phyloP scores from a whole-genome alignment of 2,888 invertebrate genomes.

The Tachina lurida region DNA sequence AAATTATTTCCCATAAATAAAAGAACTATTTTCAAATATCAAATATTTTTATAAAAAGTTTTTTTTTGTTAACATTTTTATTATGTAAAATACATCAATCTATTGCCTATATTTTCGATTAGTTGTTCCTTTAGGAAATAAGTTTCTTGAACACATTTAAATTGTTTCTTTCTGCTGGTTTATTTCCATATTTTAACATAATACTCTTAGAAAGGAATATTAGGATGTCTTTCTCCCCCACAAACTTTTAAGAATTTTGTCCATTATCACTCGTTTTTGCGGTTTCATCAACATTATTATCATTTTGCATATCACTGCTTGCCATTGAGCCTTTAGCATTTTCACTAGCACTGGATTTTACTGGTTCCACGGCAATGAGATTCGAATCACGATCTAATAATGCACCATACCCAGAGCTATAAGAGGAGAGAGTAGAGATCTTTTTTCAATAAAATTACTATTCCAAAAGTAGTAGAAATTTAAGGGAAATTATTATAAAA shows the following conservation, averaged over 20 bases:
- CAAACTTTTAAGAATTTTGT: slow-evolving; percentile 55
- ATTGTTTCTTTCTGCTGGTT: neutral
- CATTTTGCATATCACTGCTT: slow-evolving; percentile 46
- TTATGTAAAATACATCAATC: too few relatives aligned
- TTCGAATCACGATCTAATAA: slow-evolving; percentile 81
- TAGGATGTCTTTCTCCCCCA: neutral
- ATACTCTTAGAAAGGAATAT: slow-evolving; percentile 14
- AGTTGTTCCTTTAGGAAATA: too few relatives aligned
- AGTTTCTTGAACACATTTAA: slow-evolving; percentile 38
- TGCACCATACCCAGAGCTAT: slow-evolving; percentile 83
- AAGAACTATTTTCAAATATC: too few relatives aligned
- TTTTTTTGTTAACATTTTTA: too few relatives aligned
- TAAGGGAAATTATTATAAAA: slow-evolving; percentile 14
- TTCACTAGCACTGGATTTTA: slow-evolving; percentile 73
- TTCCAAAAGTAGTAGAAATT: slow-evolving; percentile 36
- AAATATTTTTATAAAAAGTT: too few relatives aligned
- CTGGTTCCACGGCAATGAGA: slow-evolving; percentile 74
- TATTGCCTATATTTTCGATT: too few relatives aligned
- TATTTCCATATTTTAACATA: neutral
- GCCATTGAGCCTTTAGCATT: slow-evolving; percentile 60
- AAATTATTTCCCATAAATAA: too few relatives aligned
- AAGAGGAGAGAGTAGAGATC: slow-evolving; percentile 82
- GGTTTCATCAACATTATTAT: slow-evolving; percentile 37
- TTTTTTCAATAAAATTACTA: slow-evolving; percentile 79
- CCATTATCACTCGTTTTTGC: slow-evolving; percentile 48